These are phyloP conservation scores for Notodonta ziczac DNA, from an alignment of 2,888 invertebrate genomes.

Conservation along the genomic window DNA sequence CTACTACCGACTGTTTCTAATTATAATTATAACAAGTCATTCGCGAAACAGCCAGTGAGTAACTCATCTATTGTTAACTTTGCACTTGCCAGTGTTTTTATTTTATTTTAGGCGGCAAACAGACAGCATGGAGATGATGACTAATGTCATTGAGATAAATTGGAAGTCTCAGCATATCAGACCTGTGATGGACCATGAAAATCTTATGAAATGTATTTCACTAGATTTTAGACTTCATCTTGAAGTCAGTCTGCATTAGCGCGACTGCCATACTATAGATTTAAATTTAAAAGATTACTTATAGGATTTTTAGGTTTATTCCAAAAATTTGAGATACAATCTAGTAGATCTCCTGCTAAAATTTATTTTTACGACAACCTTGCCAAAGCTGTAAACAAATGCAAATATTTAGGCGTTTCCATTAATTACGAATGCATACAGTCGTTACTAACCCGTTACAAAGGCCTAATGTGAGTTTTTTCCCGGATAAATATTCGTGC, in stretches of 20 bases:
- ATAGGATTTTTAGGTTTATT: too few species aligned
- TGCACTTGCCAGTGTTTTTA: constrained; percentile 43
- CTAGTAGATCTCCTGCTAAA: neutral
- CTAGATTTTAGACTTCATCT: neutral
- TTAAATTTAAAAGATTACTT: neutral
- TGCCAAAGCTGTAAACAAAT: neutral
- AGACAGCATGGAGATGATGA: constrained; percentile 20
- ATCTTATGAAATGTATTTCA: neutral
- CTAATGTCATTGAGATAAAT: constrained; percentile 33
- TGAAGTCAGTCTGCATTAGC: neutral
- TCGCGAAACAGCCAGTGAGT: constrained; percentile 39
- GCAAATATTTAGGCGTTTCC: neutral
- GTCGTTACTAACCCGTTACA: constrained; percentile 13
- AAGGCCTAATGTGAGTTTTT: constrained; percentile 26
- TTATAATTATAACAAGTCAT: constrained; percentile 47
- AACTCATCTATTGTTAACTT: constrained; percentile 47
- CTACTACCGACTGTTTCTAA: constrained; percentile 40
- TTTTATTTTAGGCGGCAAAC: constrained; percentile 33
- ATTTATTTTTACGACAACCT: neutral
- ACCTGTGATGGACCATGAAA: neutral
- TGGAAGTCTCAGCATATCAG: constrained; percentile 1
- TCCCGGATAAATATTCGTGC: constrained; percentile 16
- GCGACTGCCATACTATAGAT: neutral
- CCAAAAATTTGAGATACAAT: neutral
- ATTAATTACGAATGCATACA: neutral